phyloP scores from a whole-genome alignment of 2,888 invertebrate species.

The Tetheella fluctuosa region DNA sequence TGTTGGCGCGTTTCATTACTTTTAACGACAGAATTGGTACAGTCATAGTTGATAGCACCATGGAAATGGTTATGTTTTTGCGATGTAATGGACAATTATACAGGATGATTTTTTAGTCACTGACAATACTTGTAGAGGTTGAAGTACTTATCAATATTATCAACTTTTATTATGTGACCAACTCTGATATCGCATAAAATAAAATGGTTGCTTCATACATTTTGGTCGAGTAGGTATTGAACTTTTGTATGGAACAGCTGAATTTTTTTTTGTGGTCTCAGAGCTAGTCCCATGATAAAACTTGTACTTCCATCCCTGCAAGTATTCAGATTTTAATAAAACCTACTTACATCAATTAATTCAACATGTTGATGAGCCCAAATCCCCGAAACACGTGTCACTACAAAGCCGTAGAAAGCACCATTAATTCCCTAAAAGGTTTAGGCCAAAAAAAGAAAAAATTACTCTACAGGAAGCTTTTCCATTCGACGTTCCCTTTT shows the following conservation, averaged over 20 bases:
- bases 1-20: conserved; percentile 1
- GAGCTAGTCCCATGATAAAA: no score
- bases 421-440: neutral
- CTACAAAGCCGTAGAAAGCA: neutral
- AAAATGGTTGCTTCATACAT: no score
- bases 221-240: no score
- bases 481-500: conserved; percentile 22
- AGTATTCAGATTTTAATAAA: no score
- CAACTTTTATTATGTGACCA: no score
- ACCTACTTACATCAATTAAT: neutral
- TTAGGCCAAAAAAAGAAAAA: neutral
- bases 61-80: neutral
- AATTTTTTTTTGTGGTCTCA: no score
- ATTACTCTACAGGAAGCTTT: neutral
- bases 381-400: neutral
- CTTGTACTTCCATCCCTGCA: no score
- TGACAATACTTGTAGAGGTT: no score
- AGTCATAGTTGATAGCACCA: neutral
- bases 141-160: no score
- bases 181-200: no score
- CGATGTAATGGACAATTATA: neutral
- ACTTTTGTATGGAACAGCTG: no score
- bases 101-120: no score
- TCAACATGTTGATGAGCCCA: neutral
- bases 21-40: neutral